Conservation (phyloP, 1,140 invertebrate genomes). For the Dryas iulia region DNA sequence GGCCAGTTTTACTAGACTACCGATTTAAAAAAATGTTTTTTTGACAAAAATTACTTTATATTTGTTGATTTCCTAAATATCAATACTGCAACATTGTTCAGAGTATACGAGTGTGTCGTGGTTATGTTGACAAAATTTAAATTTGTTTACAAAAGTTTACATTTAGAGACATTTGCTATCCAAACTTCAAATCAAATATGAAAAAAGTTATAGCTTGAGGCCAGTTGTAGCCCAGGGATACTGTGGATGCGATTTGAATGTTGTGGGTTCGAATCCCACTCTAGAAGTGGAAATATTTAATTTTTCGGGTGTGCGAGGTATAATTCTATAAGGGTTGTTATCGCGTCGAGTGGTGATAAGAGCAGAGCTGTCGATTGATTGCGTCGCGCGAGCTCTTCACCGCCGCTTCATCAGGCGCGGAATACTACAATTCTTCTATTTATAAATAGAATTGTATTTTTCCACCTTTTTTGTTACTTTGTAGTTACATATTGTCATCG, state of each 20-base stretch:
- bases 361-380: conserved; percentile 1
- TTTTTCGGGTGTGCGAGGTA: not conserved
- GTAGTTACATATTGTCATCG: not conserved
- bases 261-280: too few relatives aligned
- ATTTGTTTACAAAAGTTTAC: not conserved
- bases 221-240: too few relatives aligned
- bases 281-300: too few relatives aligned
- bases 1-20: not conserved
- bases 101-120: not conserved
- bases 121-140: not conserved
- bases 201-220: too few relatives aligned
- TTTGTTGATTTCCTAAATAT: not conserved
- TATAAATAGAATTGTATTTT: not conserved
- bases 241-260: too few relatives aligned
- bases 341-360: not conserved
- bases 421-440: not conserved
- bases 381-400: not conserved
- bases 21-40: too few relatives aligned
- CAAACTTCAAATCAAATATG: too few relatives aligned
- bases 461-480: not conserved
- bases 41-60: not conserved
- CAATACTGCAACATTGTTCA: not conserved
- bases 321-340: not conserved
- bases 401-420: not conserved
- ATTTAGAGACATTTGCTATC: too few relatives aligned